Base-by-base conservation (phyloP, 2,888 invertebrate species). In the Chymomyza amoena region DNA sequence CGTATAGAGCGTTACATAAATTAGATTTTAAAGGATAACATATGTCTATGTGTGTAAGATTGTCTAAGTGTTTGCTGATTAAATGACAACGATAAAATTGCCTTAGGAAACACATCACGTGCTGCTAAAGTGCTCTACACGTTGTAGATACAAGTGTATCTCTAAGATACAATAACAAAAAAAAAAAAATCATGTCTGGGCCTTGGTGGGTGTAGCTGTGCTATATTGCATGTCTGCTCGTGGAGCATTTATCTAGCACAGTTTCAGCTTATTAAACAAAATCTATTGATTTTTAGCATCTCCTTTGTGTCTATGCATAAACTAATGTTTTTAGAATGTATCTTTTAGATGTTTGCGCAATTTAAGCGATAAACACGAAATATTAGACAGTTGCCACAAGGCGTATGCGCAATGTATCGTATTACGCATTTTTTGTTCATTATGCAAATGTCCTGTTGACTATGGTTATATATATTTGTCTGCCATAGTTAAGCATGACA, bases 231-330 rank as follows among this genome's bases (percentile, higher is more conserved):
- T 68, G 61, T 76, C 7, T 70, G 66, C 68, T 65, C 64, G 64
- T 76, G 77, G 71, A 76, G 75, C 68, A 81, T 70, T 79, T 79
- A 77, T 73, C 82, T 75, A 73, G 68, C 15, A 25, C 72, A 81
- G 74, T 76, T 81, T 77, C 72, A 75, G 83, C 80, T 80, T 81
- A 81, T 81, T 82, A 82, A 79, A 80, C 73, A 82, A 77, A 71
- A 75, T 80, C 69, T 75, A 82, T 80, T 76, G 82, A 82, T 82
- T 80, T 80, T 73, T 45, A 54, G 15, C 20, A 39, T 52, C 72
- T 20, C 25, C 25, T 25, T 57, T 28, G 15, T 13, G 18, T 15
- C 57, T 13, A 25, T 1, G 28, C 20, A 57, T 28, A 13, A 45
- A 13, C 25, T 28, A 15, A 57, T 57, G 25, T 28, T 0, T 54